Evolutionary conservation across 1,140 invertebrate genomes (phyloP).

Genomic region (Pogonomyrmex barbatus): DNA sequence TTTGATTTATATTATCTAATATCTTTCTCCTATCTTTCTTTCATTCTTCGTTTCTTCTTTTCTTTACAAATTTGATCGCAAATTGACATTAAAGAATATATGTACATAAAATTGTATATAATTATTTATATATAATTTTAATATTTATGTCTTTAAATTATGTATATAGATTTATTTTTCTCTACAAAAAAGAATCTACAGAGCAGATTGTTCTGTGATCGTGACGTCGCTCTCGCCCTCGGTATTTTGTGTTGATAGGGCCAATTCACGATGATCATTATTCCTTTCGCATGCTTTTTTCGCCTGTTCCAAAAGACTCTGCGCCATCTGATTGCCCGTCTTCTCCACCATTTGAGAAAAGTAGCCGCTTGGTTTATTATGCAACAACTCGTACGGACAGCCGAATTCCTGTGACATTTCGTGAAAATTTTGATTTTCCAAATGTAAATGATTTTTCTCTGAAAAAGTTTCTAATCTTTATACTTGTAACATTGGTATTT

Average conservation of each 20-base stretch:
- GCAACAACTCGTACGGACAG: conserved; percentile 86
- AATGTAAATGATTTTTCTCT: background rate
- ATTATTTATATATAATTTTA: background rate
- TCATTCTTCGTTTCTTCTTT: background rate
- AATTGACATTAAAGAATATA: background rate
- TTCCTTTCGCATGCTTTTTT: conserved; percentile 31
- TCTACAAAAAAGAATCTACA: conserved; percentile 3
- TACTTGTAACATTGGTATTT: background rate
- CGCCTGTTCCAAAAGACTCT: conserved; percentile 59
- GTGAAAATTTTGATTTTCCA: conserved; percentile 23
- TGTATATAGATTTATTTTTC: background rate
- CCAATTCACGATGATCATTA: background rate
- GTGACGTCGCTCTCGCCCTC: background rate
- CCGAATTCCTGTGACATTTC: conserved; percentile 84
- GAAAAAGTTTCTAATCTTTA: background rate
- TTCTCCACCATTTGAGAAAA: conserved; percentile 77
- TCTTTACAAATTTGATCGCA: background rate
- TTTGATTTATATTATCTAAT: background rate
- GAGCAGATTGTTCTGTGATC: conserved; percentile 21
- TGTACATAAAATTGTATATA: background rate
- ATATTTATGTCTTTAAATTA: no score
- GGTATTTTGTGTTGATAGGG: background rate
- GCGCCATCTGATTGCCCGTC: conserved; percentile 62
- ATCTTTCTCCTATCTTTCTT: background rate
- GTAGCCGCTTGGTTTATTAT: conserved; percentile 62